Evolutionary conservation across 2,113 vertebrate species (phyloP), one percentile per base, ranked within the genome.

Genomic region (Psittacula cyanocephala): DNA sequence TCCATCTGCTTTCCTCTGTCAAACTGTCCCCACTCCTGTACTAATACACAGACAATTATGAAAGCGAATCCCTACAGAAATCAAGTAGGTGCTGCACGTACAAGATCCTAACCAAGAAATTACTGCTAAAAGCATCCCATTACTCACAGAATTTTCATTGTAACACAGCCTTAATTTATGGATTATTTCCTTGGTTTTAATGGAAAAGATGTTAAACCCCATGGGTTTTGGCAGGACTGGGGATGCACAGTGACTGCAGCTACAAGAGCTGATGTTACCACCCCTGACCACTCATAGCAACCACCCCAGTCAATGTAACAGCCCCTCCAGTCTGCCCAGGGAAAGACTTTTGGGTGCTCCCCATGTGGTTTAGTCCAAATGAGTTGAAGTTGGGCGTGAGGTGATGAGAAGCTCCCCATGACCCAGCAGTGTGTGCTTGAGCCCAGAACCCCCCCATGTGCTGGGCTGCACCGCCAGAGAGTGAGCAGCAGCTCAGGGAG

Each of bases 131-230:
- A 3, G 3, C 53, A 4, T 22, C 62, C 4, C n/a, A n/a, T 31
- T 44, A 3, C 20, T 65, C 13, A 7, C n/a, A 6, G 0, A 22
- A 11, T 19, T 35, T 10, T 5, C 15, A 10, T 18, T 11, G 6
- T 2, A 39, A 10, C 27, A 15, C 23, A 1, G 4, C 11, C 12
- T 7, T 10, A 4, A 57, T 7, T 70, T 1, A 25, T 1, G 1
- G 20, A 6, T 0, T 0, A 24, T 25, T 35, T 10, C 59, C 52
- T 27, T 1, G 52, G 11, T 1, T 41, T 78, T 14, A 31, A 9
- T 0, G 6, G 53, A 59, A 59, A 86, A 82, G 15, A 33, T 3
- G 37, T 29, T 9, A 28, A 85, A 86, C 3, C 5, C 11, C 6
- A 2, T 5, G 9, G 1, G 33, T 74, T 14, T 23, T 6, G 29